Base-by-base conservation (phyloP, 2,888 invertebrate genomes). In the Orthosia gracilis region DNA sequence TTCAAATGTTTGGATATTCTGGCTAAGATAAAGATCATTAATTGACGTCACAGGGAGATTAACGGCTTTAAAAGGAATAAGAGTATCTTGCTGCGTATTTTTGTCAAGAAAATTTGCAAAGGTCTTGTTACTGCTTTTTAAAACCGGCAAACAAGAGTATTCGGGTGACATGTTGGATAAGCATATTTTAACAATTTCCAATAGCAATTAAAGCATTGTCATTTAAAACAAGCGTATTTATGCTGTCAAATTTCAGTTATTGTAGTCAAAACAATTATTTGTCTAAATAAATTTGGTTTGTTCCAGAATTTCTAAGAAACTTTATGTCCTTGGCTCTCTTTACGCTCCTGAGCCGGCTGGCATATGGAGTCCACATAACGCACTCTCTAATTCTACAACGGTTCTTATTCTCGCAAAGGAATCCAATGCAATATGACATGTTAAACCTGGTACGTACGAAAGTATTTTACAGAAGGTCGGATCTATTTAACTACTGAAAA, bases 351-450 rank as follows among this genome's bases (percentile, higher is more conserved):
- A 83, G 73, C 7, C 85, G 82, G 1, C 55, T 83, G 15, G 85
- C 85, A 0, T 83, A 83, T 3, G 82, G 82, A 0, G 65, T 83
- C 12, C 85, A 84, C n/a, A 82, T 83, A 2, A 82, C 73, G 4
- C 82, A 83, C 61, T 83, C 85, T 0, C 11, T 83, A 2, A 26
- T 85, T 7, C 58, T 83, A 3, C 65, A 85, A 21, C 64, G 78
- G 1, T 70, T 61, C 13, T 31, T 82, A 4, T 74, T n/a, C 62
- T 82, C 78, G 3, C 73, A 78, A 31, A 31, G 83, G 23, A 85
- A 72, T 58, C 85, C 85, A 13, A 52, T 82, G 68, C 69, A 82
- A 5, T 75, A 68, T 11, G 85, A 83, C 47, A 72, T 85, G 62
- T 64, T 85, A 55, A 65, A 49, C 63, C 13, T 85, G 69, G 82